phyloP scores from a whole-genome alignment of 1,140 invertebrate species.

The Cephus cinctus region DNA sequence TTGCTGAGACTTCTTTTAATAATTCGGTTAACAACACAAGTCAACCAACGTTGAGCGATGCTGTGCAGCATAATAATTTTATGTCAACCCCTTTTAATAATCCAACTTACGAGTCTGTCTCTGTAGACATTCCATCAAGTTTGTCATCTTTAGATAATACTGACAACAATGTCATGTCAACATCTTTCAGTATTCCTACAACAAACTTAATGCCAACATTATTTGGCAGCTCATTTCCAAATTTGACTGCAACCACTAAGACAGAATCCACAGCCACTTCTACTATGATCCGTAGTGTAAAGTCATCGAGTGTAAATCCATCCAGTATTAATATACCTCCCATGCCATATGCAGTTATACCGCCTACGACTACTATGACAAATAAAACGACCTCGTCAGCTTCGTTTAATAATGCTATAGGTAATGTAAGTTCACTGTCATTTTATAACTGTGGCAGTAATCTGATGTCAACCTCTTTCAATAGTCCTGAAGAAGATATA shows the following conservation, averaged over 20 bases:
- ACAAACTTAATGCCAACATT: background rate
- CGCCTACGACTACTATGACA: no score
- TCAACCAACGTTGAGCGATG: background rate
- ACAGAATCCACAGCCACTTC: background rate
- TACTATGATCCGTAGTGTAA: background rate
- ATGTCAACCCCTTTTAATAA: slow-evolving; percentile 31
- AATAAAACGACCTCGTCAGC: slow-evolving; percentile 4
- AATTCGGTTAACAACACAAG: background rate
- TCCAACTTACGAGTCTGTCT: slow-evolving; percentile 23
- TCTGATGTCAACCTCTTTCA: slow-evolving; percentile 47
- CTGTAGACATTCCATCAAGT: slow-evolving; percentile 22
- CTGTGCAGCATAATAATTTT: slow-evolving; percentile 24
- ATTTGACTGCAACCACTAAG: background rate
- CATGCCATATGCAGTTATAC: no score
- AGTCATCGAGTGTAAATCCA: background rate
- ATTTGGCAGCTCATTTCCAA: background rate
- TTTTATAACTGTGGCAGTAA: slow-evolving; percentile 40
- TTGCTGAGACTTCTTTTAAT: slow-evolving; percentile 5
- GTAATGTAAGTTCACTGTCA: slow-evolving; percentile 15
- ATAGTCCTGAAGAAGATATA: slow-evolving; percentile 35
- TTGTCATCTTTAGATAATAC: slow-evolving; percentile 25
- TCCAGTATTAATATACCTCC: no score
- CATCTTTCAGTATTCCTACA: slow-evolving; percentile 31
- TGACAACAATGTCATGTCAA: slow-evolving; percentile 40
- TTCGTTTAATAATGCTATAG: slow-evolving; percentile 15